Base-by-base conservation (phyloP, 2,888 invertebrate species). In the Meghimatium bilineatum region DNA sequence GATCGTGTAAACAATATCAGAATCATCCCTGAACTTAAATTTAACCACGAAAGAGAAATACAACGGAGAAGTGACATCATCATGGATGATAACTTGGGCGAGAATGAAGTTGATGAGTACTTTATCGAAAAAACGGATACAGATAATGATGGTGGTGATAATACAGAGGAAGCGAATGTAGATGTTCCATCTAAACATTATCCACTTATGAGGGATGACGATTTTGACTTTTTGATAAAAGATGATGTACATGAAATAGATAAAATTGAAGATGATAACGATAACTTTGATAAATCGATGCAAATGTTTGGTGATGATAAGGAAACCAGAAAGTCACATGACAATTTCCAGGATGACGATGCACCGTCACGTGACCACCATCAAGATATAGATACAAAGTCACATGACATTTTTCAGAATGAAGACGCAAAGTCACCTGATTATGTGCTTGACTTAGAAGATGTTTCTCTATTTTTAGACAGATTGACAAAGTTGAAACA, bases 381-480 rank as follows among this genome's bases (percentile, higher is more conserved):
- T 14, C 17, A 8, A 17, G 56, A 56, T 23, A 3, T 56, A 23
- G 56, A 56, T 56, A 56, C 56, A 23, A 56, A 56, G 23, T 56
- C 56, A 14, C 17, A 23, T 23, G 56, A 23, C 20, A 6, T 14
- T 20, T 3, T 14, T 23, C 56, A 8, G 2, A 20, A 56, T 3
- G 17, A 14, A 23, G 56, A 56, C 20, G 2, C 56, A 3, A 56
- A 36, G 20, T 36, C 38, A 10, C 38, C 36, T 38, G 71, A 71
- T 26, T 38, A 36, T 38, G 23, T 71, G 26, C 38, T 23, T 20
- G 71, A 71, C n/a, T 26, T 72, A n/a, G 81, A 81, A 63, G 74
- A 81, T 32, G 81, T 71, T 0, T 29, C 20, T 17, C 36, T 71
- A 26, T 71, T 71, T 56, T n/a, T 56, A 3, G 44, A n/a, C 14